Conservation (phyloP, 1,140 invertebrate genomes). For the Drosophila insularis region DNA sequence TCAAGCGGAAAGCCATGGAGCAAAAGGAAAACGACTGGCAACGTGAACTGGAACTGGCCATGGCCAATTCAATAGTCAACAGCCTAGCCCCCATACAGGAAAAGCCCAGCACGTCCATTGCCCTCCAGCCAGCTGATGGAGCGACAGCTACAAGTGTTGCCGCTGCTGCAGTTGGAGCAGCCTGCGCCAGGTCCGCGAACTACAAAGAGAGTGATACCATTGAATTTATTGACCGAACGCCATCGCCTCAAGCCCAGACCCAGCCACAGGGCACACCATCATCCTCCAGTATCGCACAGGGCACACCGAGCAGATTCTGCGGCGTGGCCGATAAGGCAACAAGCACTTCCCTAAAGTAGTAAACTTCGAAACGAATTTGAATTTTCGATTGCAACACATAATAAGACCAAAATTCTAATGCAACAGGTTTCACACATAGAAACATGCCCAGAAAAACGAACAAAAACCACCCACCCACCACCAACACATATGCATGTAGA, state of each 20-base stretch:
- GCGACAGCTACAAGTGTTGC: conserved; percentile 2
- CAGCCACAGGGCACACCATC: conserved; percentile 5
- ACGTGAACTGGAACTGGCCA: conserved; percentile 86
- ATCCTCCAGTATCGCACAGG: conserved; percentile 5
- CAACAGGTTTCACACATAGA: conserved; percentile 53
- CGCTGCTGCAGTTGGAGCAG: conserved; percentile 21
- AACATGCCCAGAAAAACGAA: too few relatives aligned
- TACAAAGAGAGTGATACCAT: conserved; percentile 68
- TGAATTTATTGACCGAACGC: conserved; percentile 81
- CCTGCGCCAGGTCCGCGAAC: conserved; percentile 18
- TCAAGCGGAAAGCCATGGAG: conserved; percentile 85
- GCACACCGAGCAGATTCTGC: conserved; percentile 32
- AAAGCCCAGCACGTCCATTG: conserved; percentile 42
- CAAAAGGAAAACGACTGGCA: conserved; percentile 89
- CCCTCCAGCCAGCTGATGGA: conserved; percentile 10
- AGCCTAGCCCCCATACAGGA: conserved; percentile 77
- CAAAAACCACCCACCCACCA: background rate
- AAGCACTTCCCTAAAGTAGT: conserved; percentile 43
- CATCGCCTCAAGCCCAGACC: conserved; percentile 58
- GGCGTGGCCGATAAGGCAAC: conserved; percentile 35
- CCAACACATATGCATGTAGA: conserved; percentile 6
- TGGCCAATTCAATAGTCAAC: conserved; percentile 83
- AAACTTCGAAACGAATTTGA: background rate
- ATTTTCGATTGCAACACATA: conserved; percentile 8
- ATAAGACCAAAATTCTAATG: conserved; percentile 16